Evolutionary conservation across 2,888 invertebrate genomes (phyloP), one percentile per base, ranked within the genome.

Genomic region (Eucriotettix oculatus): DNA sequence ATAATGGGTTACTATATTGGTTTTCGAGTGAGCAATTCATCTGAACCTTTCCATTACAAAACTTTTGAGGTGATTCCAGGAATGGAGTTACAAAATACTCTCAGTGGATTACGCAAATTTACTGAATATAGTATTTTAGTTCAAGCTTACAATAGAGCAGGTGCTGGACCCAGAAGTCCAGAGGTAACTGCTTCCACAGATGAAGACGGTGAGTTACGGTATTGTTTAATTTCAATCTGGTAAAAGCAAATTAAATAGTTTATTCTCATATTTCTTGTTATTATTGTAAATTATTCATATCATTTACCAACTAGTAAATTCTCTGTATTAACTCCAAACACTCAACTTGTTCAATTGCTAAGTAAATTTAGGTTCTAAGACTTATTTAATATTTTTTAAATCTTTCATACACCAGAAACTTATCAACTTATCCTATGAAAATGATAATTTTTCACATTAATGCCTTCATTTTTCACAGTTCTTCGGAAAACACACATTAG

Each of bases 41-140:
- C 62, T 10, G 62, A 62, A 12, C 58, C 62, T n/a, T 62, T 60
- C 43, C 60, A 57, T 14, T 62, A 62, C 53, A 60, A 60, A 12
- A 60, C 62, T 12, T 41, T 60, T 43, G 62, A 62, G 29, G 60
- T 60, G 16, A 54, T 60, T 9, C 62, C 62, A 17, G 60, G 62
- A 10, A 60, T 57, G 55, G 61, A 58, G 29, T 61, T 65, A 5
- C 68, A 68, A 54, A 67, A 69, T 52, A 66, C 66, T 10, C 64
- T 74, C 64, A 71, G 68, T 58, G 72, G 71, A 61, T 68, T 81
- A 58, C 75, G 76, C 65, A 79, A 78, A 66, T 80, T 72, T 69
- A 78, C 79, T 10, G 78, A 73, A 58, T 68, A 69, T 61, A 66
- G 63, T 40, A 63, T 69, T 29, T 64, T 66, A n/a, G 65, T 68